Conservation (phyloP, 1,140 invertebrate species). For the Drosophila malerkotliana region DNA sequence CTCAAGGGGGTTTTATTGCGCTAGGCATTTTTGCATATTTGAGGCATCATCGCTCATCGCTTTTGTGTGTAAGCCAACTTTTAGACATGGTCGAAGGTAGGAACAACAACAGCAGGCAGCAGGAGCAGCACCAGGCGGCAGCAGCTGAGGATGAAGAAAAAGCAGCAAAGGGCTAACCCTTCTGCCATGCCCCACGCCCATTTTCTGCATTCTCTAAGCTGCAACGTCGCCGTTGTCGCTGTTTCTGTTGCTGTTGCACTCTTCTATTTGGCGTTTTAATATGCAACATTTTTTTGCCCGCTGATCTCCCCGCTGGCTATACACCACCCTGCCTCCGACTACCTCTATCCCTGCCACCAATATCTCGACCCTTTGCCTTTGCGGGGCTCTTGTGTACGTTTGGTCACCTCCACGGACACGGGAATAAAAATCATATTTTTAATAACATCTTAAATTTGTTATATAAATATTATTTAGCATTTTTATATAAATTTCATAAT, state of each 20-base stretch:
- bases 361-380: background rate
- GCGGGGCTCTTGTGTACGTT: conserved; percentile 48
- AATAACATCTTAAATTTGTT: too few relatives aligned
- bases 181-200: conserved; percentile 7
- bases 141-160: conserved; percentile 25
- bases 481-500: too few relatives aligned
- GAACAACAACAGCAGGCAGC: conserved; percentile 11
- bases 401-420: conserved; percentile 63
- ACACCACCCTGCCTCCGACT: background rate
- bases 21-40: conserved; percentile 82
- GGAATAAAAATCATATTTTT: background rate
- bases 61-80: conserved; percentile 82
- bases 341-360: background rate
- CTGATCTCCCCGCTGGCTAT: conserved; percentile 37
- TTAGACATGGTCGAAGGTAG: conserved; percentile 54
- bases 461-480: background rate
- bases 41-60: conserved; percentile 82
- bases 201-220: conserved; percentile 68
- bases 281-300: conserved; percentile 71
- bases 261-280: conserved; percentile 80
- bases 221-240: conserved; percentile 45
- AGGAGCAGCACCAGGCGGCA: conserved; percentile 4
- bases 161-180: conserved; percentile 48
- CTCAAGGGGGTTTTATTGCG: conserved; percentile 72
- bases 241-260: conserved; percentile 52